Conservation (phyloP, 2,888 invertebrate genomes). For the Dicranocentrus wangi region DNA sequence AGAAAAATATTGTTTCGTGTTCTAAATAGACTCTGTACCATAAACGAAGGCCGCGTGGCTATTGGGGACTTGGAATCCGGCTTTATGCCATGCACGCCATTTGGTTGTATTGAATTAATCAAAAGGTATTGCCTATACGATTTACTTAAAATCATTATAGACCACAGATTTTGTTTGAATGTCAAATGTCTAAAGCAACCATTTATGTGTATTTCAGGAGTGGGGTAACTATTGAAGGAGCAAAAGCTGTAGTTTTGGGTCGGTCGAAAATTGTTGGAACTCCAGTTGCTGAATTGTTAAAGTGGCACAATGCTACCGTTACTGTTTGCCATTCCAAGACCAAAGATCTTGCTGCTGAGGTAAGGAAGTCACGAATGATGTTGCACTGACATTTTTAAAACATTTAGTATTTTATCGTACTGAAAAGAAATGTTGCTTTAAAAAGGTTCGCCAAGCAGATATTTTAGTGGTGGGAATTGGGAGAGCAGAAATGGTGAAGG, state of each 20-base stretch:
- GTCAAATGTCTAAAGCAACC: no score
- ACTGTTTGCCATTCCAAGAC: constrained; percentile 98
- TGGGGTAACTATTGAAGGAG: constrained; percentile 85
- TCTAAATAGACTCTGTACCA: constrained; percentile 83
- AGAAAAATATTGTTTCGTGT: constrained; percentile 17
- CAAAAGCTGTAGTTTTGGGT: constrained; percentile 93
- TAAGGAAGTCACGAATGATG: no score
- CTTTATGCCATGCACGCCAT: constrained; percentile 97
- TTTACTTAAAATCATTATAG: neutral
- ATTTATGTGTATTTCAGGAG: constrained; percentile 77
- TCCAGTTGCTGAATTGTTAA: constrained; percentile 92
- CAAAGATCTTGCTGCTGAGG: constrained; percentile 84
- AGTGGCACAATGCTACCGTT: constrained; percentile 97
- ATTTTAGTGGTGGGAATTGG: constrained; percentile 98
- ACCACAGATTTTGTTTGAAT: no score
- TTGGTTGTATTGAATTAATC: constrained; percentile 94
- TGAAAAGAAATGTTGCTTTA: neutral
- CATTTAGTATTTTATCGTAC: constrained; percentile 2
- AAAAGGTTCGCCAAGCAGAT: constrained; percentile 81
- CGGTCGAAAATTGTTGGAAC: constrained; percentile 98
- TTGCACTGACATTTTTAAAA: no score
- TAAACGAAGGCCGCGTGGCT: constrained; percentile 94
- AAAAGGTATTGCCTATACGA: constrained; percentile 78
- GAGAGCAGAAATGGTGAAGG: constrained; percentile 89
- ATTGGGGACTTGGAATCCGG: constrained; percentile 88